phyloP scores from a whole-genome alignment of 1,140 invertebrate species.

The Achatina immaculata region DNA sequence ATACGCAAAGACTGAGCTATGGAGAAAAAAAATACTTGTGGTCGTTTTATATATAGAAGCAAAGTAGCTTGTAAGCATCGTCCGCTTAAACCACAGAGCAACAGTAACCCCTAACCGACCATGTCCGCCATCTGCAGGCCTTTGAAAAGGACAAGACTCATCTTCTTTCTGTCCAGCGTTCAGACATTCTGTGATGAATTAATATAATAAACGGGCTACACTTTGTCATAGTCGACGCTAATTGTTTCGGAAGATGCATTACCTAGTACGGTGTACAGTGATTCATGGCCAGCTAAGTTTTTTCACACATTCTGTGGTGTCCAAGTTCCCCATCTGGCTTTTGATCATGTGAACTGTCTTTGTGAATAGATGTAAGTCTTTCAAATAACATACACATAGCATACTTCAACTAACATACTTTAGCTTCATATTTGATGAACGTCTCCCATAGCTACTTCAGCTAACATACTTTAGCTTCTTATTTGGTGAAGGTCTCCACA shows the following conservation, averaged over 20 bases:
- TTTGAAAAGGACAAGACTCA: slow-evolving; percentile 10
- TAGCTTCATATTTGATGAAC: too few relatives aligned
- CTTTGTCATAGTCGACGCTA: slow-evolving; percentile 29
- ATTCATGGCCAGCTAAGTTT: not conserved
- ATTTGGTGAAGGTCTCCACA: too few relatives aligned
- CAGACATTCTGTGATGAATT: slow-evolving; percentile 24
- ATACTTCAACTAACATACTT: too few relatives aligned
- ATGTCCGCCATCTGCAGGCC: slow-evolving; percentile 4
- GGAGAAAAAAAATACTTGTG: too few relatives aligned
- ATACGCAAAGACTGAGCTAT: too few relatives aligned
- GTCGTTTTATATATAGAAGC: too few relatives aligned
- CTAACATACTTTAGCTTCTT: too few relatives aligned
- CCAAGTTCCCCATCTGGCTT: too few relatives aligned
- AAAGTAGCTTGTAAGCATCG: not conserved
- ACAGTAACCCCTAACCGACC: not conserved
- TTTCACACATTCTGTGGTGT: not conserved
- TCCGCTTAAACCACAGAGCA: not conserved
- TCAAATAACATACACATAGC: too few relatives aligned
- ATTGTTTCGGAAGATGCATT: slow-evolving; percentile 27
- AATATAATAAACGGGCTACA: slow-evolving; percentile 23
- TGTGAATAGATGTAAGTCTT: too few relatives aligned
- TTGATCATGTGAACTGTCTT: too few relatives aligned
- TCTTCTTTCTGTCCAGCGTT: slow-evolving; percentile 21
- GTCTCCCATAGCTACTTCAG: too few relatives aligned
- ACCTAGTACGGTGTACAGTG: not conserved